These are phyloP conservation scores for Amblyornis subalaris DNA, from an alignment of 2,113 vertebrate genomes.

Conservation along the genomic window DNA sequence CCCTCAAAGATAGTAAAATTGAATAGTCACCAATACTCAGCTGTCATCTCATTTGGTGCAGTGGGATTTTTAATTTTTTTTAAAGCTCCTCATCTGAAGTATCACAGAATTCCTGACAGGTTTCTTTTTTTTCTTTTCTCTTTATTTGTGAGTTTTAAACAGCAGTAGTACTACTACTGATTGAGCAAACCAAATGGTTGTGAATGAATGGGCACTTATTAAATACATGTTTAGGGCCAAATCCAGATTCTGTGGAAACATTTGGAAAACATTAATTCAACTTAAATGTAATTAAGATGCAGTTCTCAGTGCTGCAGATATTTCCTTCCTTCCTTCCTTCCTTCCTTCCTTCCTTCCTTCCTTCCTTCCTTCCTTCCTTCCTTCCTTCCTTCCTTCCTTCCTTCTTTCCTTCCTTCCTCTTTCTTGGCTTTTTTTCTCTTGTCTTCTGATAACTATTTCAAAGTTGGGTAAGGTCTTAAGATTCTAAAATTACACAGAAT, in stretches of 20 bases:
- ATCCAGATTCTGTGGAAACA: not conserved
- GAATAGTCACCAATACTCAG: not conserved
- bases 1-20: slow-evolving; percentile 15
- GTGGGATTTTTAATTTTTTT: not conserved
- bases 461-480: not conserved
- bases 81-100: not conserved
- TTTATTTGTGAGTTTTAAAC: not conserved
- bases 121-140: no score
- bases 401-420: not conserved
- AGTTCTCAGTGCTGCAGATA: not conserved
- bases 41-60: not conserved
- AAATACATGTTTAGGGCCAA: not conserved
- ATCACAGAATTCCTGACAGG: not conserved
- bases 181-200: not conserved
- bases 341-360: not conserved
- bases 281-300: not conserved
- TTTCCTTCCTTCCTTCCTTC: not conserved
- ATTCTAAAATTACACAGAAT: not conserved
- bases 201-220: not conserved
- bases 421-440: not conserved
- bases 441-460: not conserved
- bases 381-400: not conserved
- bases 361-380: not conserved
- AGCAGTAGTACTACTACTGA: not conserved
- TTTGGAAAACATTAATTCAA: not conserved